Evolutionary conservation across 2,888 invertebrate genomes (phyloP), one percentile per base, ranked within the genome.

Genomic region (Parapristionchus giblindavisi): DNA sequence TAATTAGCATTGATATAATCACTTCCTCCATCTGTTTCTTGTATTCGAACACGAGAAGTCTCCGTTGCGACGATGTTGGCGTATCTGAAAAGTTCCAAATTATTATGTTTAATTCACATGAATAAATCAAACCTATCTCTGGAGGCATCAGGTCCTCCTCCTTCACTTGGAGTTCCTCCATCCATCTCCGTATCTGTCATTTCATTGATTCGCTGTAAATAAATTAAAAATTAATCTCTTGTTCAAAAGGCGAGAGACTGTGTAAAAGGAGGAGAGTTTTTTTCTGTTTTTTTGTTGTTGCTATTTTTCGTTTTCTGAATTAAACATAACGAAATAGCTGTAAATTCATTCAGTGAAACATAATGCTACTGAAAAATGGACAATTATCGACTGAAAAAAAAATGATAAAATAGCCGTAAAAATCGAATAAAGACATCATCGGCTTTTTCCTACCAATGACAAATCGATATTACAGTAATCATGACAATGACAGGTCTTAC

Each of bases 51-150:
- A 27, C 86, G 75, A 0, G 85, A 85, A 21, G 79, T 72, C 43
- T 85, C 86, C 21, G 82, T 80, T 0, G 86, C 85, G n/a, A 83
- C 83, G 70, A 86, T 85, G 75, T 86, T 86, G 54, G 80, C 74
- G 75, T 86, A 86, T 70, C 75, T 75, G 38, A 51, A 58, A 61
- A 51, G 32, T 3, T 36, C 52, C 24, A 24, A 32, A 40, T 71
- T 27, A 54, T 21, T 17, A 24, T 34, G 8, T 0, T n/a, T 0
- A 8, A 48, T 24, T 24, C n/a, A 3, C 56, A 14, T 54, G 11
- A n/a, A 6, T 54, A 17, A 24, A 14, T 24, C 68, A 40, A 29
- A 71, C 71, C 71, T 38, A 51, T 71, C 71, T 34, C 71, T 71
- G 14, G 14, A 34, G 17, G 71, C 27, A 36, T 71, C 71, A n/a